Conservation (phyloP, 2,797 vertebrate genomes). For the Sebastes iracundus region DNA sequence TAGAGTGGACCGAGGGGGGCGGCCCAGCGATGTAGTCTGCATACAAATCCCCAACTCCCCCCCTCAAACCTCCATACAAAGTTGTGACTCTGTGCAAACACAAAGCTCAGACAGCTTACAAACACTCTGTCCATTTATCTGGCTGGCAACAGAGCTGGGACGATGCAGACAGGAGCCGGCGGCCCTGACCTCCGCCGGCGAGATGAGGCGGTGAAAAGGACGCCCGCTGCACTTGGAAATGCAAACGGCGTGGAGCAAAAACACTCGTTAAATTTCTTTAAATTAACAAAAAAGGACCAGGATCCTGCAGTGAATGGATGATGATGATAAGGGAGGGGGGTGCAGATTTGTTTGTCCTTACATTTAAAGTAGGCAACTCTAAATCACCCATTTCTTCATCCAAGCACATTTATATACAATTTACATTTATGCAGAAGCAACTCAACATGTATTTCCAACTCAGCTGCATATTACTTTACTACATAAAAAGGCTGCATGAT, state of each 20-base stretch:
- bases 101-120: slow-evolving; percentile 81
- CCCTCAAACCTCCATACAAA: slow-evolving; percentile 61
- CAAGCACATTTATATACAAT: background rate
- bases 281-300: slow-evolving; percentile 19
- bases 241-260: slow-evolving; percentile 53
- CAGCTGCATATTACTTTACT: background rate
- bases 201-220: slow-evolving; percentile 41
- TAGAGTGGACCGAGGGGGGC: slow-evolving; percentile 72
- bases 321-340: background rate
- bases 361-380: background rate
- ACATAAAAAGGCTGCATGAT: background rate
- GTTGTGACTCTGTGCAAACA: slow-evolving; percentile 79
- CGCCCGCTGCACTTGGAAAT: slow-evolving; percentile 44
- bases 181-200: slow-evolving; percentile 71
- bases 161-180: slow-evolving; percentile 74
- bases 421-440: background rate
- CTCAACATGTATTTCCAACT: background rate
- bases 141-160: slow-evolving; percentile 66
- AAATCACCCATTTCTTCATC: too few relatives aligned
- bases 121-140: slow-evolving; percentile 76
- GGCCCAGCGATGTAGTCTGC: slow-evolving; percentile 78
- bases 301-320: background rate
- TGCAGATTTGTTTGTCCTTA: background rate
- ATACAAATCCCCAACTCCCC: slow-evolving; percentile 83
- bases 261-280: slow-evolving; percentile 40